Evolutionary conservation across 1,140 invertebrate species (phyloP).

Genomic region (Ceratitis capitata): DNA sequence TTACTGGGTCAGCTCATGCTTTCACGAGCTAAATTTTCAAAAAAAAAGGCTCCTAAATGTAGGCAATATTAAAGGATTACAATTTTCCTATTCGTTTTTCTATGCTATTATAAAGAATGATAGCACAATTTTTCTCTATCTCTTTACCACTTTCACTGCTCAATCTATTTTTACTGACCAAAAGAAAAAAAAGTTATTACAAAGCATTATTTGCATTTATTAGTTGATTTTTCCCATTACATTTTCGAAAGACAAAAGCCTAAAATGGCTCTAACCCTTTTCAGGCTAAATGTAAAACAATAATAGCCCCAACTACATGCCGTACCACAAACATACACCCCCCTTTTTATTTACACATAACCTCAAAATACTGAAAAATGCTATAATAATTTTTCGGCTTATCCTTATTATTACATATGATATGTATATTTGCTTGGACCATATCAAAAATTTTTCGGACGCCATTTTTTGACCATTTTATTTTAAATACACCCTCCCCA

Average conservation of each 20-base stretch:
- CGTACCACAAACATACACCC: background rate
- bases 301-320: background rate
- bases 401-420: conserved; percentile 64
- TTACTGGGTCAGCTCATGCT: background rate
- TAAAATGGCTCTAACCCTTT: background rate
- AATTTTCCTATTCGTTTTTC: background rate
- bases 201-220: conserved; percentile 3
- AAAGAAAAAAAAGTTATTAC: too few relatives aligned
- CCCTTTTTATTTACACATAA: background rate
- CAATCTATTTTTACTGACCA: background rate
- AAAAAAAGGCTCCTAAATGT: background rate
- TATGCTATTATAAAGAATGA: background rate
- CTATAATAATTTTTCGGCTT: conserved; percentile 65
- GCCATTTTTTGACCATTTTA: conserved; percentile 30
- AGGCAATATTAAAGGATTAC: background rate
- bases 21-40: background rate
- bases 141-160: background rate
- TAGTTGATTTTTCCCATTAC: conserved; percentile 20
- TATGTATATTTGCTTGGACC: conserved; percentile 40
- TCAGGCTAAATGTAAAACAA: background rate
- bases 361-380: conserved; percentile 50
- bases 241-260: background rate
- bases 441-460: conserved; percentile 2
- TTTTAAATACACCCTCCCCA: background rate
- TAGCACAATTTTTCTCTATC: background rate